Percentiles rank a stretch among this genome's conserved stretches.
These are phyloP conservation scores for fruit fly (Drosophila melanogaster) DNA, from an alignment of 1,140 invertebrate species.

Conservation along the genomic window DNA sequence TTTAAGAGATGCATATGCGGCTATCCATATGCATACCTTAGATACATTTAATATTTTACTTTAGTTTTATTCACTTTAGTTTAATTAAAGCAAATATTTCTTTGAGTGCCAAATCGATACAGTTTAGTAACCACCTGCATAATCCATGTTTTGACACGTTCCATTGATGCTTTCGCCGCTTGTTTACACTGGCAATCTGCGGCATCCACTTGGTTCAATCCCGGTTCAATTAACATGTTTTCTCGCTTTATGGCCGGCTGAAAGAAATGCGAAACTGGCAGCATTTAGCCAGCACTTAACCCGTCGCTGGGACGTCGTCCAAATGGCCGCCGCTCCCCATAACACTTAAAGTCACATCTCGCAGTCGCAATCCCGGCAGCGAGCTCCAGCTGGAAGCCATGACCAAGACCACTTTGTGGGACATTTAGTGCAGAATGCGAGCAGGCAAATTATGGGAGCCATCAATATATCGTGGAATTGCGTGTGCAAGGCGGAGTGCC, in stretches of 20 bases:
- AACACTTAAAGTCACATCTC: constrained; percentile 71
- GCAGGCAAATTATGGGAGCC: constrained; percentile 71
- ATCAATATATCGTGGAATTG: constrained; percentile 47
- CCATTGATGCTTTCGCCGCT: constrained; percentile 21
- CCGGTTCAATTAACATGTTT: constrained; percentile 74
- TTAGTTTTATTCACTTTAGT: no score
- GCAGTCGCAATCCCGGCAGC: constrained; percentile 9
- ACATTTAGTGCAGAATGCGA: constrained; percentile 75
- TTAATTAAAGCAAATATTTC: background rate
- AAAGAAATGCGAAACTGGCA: constrained; percentile 55
- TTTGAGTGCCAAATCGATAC: constrained; percentile 10
- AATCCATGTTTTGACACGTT: constrained; percentile 40
- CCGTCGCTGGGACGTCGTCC: constrained; percentile 38
- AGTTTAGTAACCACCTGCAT: constrained; percentile 24
- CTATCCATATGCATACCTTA: no score
- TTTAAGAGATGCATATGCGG: no score
- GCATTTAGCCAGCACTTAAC: constrained; percentile 66
- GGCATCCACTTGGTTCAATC: constrained; percentile 28
- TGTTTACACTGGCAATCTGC: constrained; percentile 18
- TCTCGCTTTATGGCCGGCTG: constrained; percentile 51
- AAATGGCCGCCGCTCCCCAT: constrained; percentile 56
- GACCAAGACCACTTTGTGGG: constrained; percentile 64
- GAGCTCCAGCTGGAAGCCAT: constrained; percentile 37
- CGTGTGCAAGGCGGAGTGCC: constrained; percentile 5
- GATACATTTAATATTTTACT: no score